phyloP scores from a whole-genome alignment of 2,113 vertebrate genomes.

The Steatornis caripensis region DNA sequence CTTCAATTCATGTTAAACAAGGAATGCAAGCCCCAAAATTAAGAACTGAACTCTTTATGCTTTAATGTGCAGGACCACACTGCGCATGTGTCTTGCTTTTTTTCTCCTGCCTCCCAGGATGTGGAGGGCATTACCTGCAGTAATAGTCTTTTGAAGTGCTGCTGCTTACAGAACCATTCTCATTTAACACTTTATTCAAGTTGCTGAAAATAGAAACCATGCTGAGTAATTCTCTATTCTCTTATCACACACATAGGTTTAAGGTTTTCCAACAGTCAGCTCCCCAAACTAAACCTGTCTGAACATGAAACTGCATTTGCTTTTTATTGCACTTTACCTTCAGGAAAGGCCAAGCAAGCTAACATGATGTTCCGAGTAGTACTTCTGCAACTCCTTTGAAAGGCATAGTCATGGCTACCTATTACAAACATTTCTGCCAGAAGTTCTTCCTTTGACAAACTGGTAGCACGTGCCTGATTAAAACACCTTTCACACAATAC shows the following conservation, averaged over 20 bases:
- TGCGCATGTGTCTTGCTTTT: not conserved
- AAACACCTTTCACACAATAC: not conserved
- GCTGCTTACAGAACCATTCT: not conserved
- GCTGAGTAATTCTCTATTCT: not conserved
- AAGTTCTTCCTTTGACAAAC: not conserved
- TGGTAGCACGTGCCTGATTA: not conserved
- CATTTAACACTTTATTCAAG: not conserved
- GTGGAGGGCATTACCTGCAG: not conserved
- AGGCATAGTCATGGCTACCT: not conserved
- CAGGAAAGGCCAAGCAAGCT: not conserved
- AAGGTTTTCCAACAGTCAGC: not conserved
- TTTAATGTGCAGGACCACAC: not conserved
- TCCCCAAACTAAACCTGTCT: not conserved
- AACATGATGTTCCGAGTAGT: not conserved
- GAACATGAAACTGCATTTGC: not conserved
- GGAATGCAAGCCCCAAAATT: not conserved
- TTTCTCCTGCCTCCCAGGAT: not conserved
- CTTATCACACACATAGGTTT: not conserved
- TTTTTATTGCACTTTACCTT: not conserved
- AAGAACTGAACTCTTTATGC: not conserved
- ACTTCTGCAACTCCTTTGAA: not conserved
- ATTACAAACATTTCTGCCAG: not conserved
- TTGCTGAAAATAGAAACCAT: not conserved
- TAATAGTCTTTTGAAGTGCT: not conserved
- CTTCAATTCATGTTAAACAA: not conserved